Evolutionary conservation across 2,797 vertebrate species (phyloP).

Genomic region (Brachyrhaphis roseni): DNA sequence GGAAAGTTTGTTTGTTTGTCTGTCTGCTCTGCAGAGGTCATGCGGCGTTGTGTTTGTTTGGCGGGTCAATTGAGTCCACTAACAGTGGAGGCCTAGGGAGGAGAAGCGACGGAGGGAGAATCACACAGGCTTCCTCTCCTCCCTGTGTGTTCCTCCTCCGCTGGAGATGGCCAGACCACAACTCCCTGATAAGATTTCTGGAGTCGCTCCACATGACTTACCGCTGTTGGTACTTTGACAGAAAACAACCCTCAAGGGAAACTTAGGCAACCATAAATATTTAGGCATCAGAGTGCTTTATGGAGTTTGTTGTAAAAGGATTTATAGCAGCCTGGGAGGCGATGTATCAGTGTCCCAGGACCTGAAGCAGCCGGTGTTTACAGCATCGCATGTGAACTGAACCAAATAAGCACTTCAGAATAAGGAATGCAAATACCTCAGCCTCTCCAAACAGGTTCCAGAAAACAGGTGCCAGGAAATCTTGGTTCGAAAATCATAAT

Average conservation of each 20-base stretch:
- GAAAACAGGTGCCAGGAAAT: slow-evolving; percentile 78
- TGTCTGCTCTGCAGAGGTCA: slow-evolving; percentile 76
- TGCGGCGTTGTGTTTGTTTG: slow-evolving; percentile 70
- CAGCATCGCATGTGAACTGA: slow-evolving; percentile 66
- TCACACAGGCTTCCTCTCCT: slow-evolving; percentile 59
- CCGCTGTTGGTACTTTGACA: slow-evolving; percentile 75
- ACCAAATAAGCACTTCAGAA: slow-evolving; percentile 79
- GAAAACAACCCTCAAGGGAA: slow-evolving; percentile 81
- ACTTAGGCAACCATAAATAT: slow-evolving; percentile 85
- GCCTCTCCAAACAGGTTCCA: slow-evolving; percentile 67
- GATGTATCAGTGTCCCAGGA: slow-evolving; percentile 72
- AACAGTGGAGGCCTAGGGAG: slow-evolving; percentile 45
- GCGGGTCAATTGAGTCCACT: slow-evolving; percentile 71
- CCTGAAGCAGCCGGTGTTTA: slow-evolving; percentile 69
- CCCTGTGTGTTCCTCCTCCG: slow-evolving; percentile 64
- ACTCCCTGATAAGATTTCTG: slow-evolving; percentile 79
- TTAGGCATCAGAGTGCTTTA: slow-evolving; percentile 85
- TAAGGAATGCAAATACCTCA: slow-evolving; percentile 74
- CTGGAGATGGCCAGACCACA: slow-evolving; percentile 69
- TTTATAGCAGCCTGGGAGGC: slow-evolving; percentile 78
- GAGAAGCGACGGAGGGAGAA: slow-evolving; percentile 45
- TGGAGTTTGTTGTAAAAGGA: slow-evolving; percentile 86
- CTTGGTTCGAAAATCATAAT: slow-evolving; percentile 43
- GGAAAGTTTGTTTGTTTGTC: slow-evolving; percentile 76
- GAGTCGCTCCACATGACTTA: slow-evolving; percentile 80